Base-by-base conservation (phyloP, 92 coral and sea anemone species). In the Porites divaricata region DNA sequence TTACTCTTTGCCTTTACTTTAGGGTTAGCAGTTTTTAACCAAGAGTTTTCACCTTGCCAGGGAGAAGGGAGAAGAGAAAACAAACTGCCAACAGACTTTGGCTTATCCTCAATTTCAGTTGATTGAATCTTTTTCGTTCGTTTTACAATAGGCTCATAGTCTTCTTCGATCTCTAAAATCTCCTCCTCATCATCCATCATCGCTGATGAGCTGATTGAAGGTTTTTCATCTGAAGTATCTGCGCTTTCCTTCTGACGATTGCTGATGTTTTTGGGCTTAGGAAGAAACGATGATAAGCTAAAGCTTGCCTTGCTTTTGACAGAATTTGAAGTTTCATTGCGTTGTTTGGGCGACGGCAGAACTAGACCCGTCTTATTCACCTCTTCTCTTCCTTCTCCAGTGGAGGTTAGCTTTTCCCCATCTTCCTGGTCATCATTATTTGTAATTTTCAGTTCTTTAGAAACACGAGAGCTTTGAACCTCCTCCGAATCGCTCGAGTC, bases 41-140 rank as follows among this genome's bases (percentile, higher is more conserved):
- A 85, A 21, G 92, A 80, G 51, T 67, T 69, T 54, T 88, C 86
- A 15, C 89, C 78, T 64, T 86, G 88, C 98, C 98, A 96, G 0
- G 98, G 98, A 14, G 95, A 84, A 11, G 98, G 98, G 70, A 96
- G 88, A 52, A 94, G 91, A 26, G 98, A 96, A 75, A 96, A 96
- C 64, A 96, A 79, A 80, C 95, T 92, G 15, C 98, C 98, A 10
- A 96, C 94, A 45, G 98, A 96, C 87, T 76, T 96, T 17, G 84
- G 92, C 66, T 89, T 69, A 25, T 87, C 87, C 8, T 76, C 84
- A 59, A 13, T 78, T 52, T 78, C 80, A 35, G 56, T 74, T 1
- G 80, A 11, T 15, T 51, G 28, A 4, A 23, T 62, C 21, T 86
- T 89, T 63, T 89, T 94, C 56, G 82, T 76, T 52, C 81, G 67